Base-by-base conservation (phyloP, 2,888 invertebrate genomes). In the Nymphalis urticae region DNA sequence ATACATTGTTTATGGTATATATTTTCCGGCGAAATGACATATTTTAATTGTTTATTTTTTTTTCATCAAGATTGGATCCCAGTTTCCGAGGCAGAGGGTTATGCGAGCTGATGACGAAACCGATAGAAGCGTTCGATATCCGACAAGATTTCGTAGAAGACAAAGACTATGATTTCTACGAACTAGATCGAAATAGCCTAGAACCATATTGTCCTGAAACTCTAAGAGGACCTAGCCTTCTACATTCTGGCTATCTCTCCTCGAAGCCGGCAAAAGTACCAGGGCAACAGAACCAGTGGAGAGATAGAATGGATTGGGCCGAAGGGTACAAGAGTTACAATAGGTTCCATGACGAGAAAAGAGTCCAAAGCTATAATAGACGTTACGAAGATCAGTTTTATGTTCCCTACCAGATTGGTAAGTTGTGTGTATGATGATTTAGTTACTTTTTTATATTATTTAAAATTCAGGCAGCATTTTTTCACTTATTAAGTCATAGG, bases 91-190 rank as follows among this genome's bases (percentile, higher is more conserved):
- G 95, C 0, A 95, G 95, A 85, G 96, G 96, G 13, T 95, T 95
- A 32, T 97, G 97, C 80, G 97, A 97, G 85, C 87, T 97, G 66
- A 94, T 96, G 75, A 95, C 96, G 16, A 92, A 95, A 61, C 96
- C 97, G 0, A 93, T 96, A 60, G 92, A 95, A 73, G 94, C 95
- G 47, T 94, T 97, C 83, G 95, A 97, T 80, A 80, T 95, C 0
- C 83, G 89, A 16, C 87, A 94, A 71, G 93, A 93, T 78, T 94
- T 95, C 73, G 92, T 94, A 0, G 94, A 95, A 10, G 96, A 96
- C 78, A 93, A 94, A 42, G 95, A 96, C 75, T 97, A 95, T 78
- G 97, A 97, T 80, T 97, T 96, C 81, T 97, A 96, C 80, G 96
- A 96, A 77, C 90, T 95, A 48, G 96, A 97, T 87, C 91, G 96